Base-by-base conservation (phyloP, 1,140 invertebrate species). In the Meteorus sp. region DNA sequence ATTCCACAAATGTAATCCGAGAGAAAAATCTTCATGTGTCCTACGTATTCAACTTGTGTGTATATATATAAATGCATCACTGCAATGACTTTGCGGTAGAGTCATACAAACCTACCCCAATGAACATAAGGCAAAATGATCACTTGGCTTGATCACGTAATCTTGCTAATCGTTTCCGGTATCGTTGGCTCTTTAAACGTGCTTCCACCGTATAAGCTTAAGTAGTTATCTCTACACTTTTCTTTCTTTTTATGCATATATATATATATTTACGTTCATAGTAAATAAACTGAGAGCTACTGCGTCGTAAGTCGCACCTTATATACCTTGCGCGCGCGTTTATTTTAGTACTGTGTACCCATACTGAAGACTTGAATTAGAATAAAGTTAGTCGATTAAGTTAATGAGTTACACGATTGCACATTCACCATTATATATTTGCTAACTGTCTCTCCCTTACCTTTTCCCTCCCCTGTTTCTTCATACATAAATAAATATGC, bases 91-190 rank as follows among this genome's bases (percentile, higher is more conserved):
- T 47, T 7, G 29, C 11, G 6, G 11, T 11, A 11, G 6, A 33
- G 29, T 43, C 15, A 43, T n/a, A 43, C 39, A 17, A 43, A 17
- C 39, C 15, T 17, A n/a, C 19, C 35, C 35, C 35, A 13, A 17
- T 19, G 39, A 17, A 17, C 13, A 43, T 2, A 9, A 15, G 7
- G 39, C 17, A 17, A 47, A 47, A 22, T 47, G 44, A 47, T 47
- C 44, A 47, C 44, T n/a, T 4, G 44, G 3, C 23, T 47, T 22
- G 54, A 57, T 57, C 48, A 56, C 48, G 54, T 57, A 63, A 63
- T 63, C 62, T 63, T 50, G 22, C 62, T 63, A 63, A 63, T 63
- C 58, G 58, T 60, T 63, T 63, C 62, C 62, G 62, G 62, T 63
- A 59, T 60, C 53, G 57, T 47, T 31, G 52, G 15, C n/a, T 31